Conservation (phyloP, 2,113 vertebrate genomes). For the Coryphaenoides rupestris region DNA sequence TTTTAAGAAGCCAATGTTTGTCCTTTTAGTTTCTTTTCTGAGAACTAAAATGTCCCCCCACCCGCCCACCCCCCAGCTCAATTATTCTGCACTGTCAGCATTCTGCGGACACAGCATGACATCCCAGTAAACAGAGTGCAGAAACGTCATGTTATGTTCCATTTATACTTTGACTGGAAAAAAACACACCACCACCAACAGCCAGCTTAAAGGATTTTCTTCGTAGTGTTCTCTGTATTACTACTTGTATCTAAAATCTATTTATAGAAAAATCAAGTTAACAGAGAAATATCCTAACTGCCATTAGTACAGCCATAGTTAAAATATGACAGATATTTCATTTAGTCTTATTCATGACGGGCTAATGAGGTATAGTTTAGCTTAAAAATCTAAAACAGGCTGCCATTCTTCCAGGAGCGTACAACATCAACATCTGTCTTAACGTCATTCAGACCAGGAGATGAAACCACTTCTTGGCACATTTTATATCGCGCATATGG, state of each 20-base stretch:
- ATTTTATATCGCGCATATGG: conserved; percentile 26
- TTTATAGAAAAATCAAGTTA: too few relatives aligned
- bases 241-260: too few relatives aligned
- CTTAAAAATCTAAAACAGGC: background rate
- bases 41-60: too few relatives aligned
- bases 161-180: conserved; percentile 13
- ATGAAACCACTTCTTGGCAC: conserved; percentile 13
- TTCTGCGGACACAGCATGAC: conserved; percentile 25
- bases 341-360: background rate
- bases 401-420: background rate
- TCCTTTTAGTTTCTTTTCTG: conserved; percentile 37
- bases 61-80: conserved; percentile 15
- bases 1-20: too few relatives aligned
- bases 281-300: too few relatives aligned
- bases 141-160: conserved; percentile 18
- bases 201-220: conserved; percentile 9
- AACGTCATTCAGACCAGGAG: background rate
- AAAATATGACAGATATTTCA: background rate
- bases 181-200: too few relatives aligned
- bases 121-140: conserved; percentile 28
- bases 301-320: background rate
- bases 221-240: background rate
- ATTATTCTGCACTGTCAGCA: conserved; percentile 57
- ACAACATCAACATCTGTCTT: conserved; percentile 2
- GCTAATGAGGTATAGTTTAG: background rate